Evolutionary conservation across 2,888 invertebrate genomes (phyloP), one percentile per base, ranked within the genome.

Genomic region (Elysia crispata): DNA sequence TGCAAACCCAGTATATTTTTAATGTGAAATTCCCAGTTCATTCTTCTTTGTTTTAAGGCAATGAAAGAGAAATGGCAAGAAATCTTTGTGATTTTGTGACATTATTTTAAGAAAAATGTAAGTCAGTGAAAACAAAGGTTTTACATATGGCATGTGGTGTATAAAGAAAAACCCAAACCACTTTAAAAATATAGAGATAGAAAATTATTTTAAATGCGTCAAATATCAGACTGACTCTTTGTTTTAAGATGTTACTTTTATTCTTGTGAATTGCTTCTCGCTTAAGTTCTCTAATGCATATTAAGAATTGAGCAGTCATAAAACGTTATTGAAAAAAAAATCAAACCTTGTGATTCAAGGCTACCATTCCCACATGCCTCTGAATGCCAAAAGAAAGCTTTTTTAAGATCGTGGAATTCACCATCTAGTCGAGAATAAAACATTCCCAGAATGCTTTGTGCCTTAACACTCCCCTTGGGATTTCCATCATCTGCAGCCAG

Each of bases 361-460:
- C 89, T 91, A 20, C 92, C 92, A 86, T 92, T 91, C 13, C 91
- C 91, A 85, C 91, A 90, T 18, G 92, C 92, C 81, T 92, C 91
- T 13, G 90, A 90, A 79, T 92, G 92, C 92, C 92, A 92, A 85
- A 91, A 91, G 84, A 90, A 92, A 23, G 91, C 90, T 78, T 91
- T 90, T 33, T 90, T 86, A 20, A 92, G 84, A 82, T 92, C 87
- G 0, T 84, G 80, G 57, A 83, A 81, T 11, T 89, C 88, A 8
- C 88, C 87, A 6, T 86, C 83, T 60, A 60, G 76, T 23, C 89
- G 77, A 18, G 91, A 90, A 83, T 92, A 92, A 81, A 88, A 91
- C 88, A 92, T 88, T 13, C 92, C 92, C 1, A 92, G 86, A 20
- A 87, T 86, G 11, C 89, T 88, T 86, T 92, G 92, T 5, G 92